Conservation (phyloP, 2,888 invertebrate species). For the Artemia sinica region DNA sequence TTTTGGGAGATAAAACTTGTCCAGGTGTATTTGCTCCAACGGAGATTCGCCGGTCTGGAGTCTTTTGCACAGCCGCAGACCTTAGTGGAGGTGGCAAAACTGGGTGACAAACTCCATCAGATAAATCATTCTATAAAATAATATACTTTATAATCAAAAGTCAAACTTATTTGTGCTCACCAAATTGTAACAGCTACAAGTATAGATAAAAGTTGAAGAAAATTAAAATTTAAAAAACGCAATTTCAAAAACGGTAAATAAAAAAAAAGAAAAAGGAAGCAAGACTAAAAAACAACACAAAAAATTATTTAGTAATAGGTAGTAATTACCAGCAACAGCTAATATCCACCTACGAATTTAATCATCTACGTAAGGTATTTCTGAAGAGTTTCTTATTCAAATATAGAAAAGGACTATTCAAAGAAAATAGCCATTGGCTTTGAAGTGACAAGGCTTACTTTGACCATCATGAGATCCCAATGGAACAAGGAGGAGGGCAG, state of each 20-base stretch:
- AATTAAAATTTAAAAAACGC: not conserved
- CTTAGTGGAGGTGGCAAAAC: not conserved
- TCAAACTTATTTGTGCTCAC: not conserved
- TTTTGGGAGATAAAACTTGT: slow-evolving; percentile 25
- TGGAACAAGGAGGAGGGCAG: too few species aligned
- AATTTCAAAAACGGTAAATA: not conserved
- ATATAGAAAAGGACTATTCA: too few species aligned
- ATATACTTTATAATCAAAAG: not conserved
- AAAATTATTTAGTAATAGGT: too few species aligned
- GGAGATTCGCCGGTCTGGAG: slow-evolving; percentile 22
- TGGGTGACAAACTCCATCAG: slow-evolving; percentile 4
- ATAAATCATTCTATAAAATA: not conserved
- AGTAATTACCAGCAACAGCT: too few species aligned
- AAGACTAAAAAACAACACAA: too few species aligned
- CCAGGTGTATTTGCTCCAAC: slow-evolving; percentile 23
- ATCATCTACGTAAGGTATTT: too few species aligned
- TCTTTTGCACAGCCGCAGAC: slow-evolving; percentile 10
- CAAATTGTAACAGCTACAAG: not conserved
- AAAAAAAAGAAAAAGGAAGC: too few species aligned
- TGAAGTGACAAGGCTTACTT: too few species aligned
- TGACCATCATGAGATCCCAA: too few species aligned
- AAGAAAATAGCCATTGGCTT: too few species aligned
- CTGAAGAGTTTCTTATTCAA: too few species aligned
- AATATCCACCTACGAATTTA: too few species aligned
- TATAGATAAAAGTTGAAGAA: not conserved